A percentile compares a stretch with the other conserved stretches of the same genome.
Conservation (phyloP, 2,888 invertebrate species). For the Ormyrus nitidulus region DNA sequence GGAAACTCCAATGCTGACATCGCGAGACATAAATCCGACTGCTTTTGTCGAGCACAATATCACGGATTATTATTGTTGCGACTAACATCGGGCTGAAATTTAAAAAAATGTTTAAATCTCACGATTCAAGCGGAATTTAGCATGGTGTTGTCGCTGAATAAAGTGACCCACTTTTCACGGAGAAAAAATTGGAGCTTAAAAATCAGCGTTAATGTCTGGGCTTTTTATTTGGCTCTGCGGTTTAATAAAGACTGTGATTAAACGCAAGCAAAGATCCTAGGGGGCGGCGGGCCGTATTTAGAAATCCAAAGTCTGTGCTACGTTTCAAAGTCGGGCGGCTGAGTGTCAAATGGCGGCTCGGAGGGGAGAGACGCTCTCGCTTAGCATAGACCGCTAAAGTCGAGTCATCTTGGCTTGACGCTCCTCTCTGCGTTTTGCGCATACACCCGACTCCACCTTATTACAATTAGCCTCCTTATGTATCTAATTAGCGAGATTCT, state of each 20-base stretch:
- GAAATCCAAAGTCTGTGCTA: conserved; percentile 53
- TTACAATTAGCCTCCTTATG: conserved; percentile 73
- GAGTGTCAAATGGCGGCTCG: conserved; percentile 53
- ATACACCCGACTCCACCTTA: conserved; percentile 72
- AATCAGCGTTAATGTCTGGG: no score
- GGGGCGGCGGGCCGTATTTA: not conserved
- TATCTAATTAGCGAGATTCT: conserved; percentile 74
- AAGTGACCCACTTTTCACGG: not conserved
- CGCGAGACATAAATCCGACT: conserved; percentile 28
- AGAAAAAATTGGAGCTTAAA: no score
- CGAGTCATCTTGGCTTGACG: conserved; percentile 35
- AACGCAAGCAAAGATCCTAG: conserved; percentile 36
- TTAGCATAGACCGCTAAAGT: not conserved
- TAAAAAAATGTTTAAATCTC: no score
- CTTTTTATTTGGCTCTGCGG: conserved; percentile 33
- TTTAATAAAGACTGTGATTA: conserved; percentile 49
- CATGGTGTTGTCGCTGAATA: not conserved
- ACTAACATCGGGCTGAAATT: no score
- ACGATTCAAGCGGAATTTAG: not conserved
- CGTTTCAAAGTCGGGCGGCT: conserved; percentile 58
- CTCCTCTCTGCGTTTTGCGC: conserved; percentile 41
- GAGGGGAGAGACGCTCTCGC: no score
- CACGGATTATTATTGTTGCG: conserved; percentile 31
- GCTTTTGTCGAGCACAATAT: conserved; percentile 39
- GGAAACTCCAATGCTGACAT: conserved; percentile 14